Percentiles rank a stretch among this genome's conserved stretches.
phyloP scores from a whole-genome alignment of 2,888 invertebrate genomes.

The Augiades crinisus region DNA sequence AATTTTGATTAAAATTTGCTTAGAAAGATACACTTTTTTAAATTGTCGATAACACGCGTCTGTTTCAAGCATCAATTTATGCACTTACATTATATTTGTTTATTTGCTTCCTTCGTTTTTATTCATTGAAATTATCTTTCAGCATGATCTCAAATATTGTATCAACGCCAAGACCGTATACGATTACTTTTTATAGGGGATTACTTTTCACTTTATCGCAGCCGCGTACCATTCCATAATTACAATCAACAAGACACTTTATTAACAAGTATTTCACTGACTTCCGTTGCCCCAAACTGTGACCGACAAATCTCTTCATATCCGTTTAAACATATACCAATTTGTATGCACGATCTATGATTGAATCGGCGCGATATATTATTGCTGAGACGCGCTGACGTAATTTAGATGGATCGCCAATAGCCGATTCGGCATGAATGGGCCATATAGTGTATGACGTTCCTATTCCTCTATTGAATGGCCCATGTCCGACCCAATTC shows the following conservation, averaged over 20 bases:
- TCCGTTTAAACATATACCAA: not conserved
- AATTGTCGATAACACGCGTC: too few relatives aligned
- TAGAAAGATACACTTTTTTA: not conserved
- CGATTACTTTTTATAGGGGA: too few relatives aligned
- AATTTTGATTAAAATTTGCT: not conserved
- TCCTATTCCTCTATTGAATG: conserved; percentile 17
- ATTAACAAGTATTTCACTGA: too few relatives aligned
- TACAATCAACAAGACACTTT: too few relatives aligned
- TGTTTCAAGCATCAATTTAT: too few relatives aligned
- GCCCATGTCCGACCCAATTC: conserved; percentile 9
- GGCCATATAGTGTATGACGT: conserved; percentile 11
- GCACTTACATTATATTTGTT: too few relatives aligned
- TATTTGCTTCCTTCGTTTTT: too few relatives aligned
- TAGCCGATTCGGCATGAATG: conserved; percentile 11
- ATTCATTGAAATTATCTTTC: too few relatives aligned
- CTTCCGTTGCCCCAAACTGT: not conserved
- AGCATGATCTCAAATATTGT: too few relatives aligned
- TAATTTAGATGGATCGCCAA: conserved; percentile 17
- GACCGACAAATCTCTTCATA: not conserved
- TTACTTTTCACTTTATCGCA: too few relatives aligned
- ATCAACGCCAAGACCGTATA: too few relatives aligned
- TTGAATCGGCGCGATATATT: conserved; percentile 1
- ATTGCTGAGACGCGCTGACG: not conserved
- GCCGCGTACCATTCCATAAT: too few relatives aligned
- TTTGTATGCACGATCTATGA: not conserved